Conservation (phyloP, 2,888 invertebrate genomes). For the Aleiodes alternator region DNA sequence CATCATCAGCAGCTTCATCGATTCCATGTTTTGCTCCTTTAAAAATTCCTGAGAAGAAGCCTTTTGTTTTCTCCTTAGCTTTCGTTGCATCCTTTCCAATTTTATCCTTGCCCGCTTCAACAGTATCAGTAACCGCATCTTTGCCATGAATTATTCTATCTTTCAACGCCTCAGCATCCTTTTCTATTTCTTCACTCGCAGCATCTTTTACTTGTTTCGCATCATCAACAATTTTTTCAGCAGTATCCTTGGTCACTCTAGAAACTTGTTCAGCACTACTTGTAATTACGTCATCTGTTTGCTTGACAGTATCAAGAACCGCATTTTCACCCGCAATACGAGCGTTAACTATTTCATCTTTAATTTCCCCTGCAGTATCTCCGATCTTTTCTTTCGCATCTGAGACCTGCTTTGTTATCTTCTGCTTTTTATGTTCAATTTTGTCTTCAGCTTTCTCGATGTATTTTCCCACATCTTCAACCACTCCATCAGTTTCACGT, state of each 20-base stretch:
- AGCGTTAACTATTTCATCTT: too few species aligned
- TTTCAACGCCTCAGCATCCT: slow-evolving; percentile 46
- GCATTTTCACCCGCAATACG: too few species aligned
- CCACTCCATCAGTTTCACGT: slow-evolving; percentile 50
- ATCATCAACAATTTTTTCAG: background rate
- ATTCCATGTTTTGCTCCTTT: slow-evolving; percentile 62
- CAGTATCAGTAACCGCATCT: slow-evolving; percentile 48
- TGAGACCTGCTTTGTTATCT: slow-evolving; percentile 51
- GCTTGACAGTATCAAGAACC: too few species aligned
- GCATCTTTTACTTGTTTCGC: slow-evolving; percentile 48
- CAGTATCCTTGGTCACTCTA: background rate
- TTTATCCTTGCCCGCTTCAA: slow-evolving; percentile 50
- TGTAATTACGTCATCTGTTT: slow-evolving; percentile 27
- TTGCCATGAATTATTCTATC: slow-evolving; percentile 45
- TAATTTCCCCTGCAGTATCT: too few species aligned
- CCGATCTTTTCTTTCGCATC: slow-evolving; percentile 50
- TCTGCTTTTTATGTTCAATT: slow-evolving; percentile 53
- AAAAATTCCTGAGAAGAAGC: slow-evolving; percentile 61
- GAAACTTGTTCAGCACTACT: background rate
- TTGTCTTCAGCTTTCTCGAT: slow-evolving; percentile 55
- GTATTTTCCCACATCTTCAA: slow-evolving; percentile 53
- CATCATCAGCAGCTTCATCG: slow-evolving; percentile 56
- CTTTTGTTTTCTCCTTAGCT: slow-evolving; percentile 55
- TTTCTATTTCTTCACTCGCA: slow-evolving; percentile 55
- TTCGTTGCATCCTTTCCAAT: slow-evolving; percentile 12